Base-by-base conservation (phyloP, 2,113 vertebrate species). In the Perca fluviatilis region DNA sequence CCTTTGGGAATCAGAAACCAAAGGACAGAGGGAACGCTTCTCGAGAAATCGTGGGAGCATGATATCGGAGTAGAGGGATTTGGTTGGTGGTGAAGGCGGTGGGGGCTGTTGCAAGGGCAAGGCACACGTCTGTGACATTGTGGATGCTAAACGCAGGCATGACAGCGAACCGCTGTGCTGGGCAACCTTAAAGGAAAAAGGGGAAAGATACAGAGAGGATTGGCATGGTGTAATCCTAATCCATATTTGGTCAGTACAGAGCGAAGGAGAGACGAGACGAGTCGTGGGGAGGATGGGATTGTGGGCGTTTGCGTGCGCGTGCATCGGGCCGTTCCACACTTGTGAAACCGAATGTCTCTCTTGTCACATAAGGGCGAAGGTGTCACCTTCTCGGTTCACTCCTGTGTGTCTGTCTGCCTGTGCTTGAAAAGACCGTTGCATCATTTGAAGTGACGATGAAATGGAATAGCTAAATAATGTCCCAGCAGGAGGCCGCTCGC, bases 391-490 rank as follows among this genome's bases (percentile, higher is more conserved):
- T 72, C 18, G 3, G 56, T 73, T 76, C 68, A 46, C 72, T 82
- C 66, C 76, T 0, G 74, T 0, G 74, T 36, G 82, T 67, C 82
- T 88, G 84, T 77, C 77, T 84, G 69, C 83, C 72, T 73, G 61
- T n/a, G 84, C 79, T 86, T 88, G 84, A 88, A 88, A 89, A 88
- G 90, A 60, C 80, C 87, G 57, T 92, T 92, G 89, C 91, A 87
- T 94, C 92, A 93, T 89, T 92, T 90, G 91, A 89, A 91, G 88
- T 72, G 90, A 88, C 87, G 91, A 93, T 91, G 88, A 94, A 95
- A 92, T 91, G 83, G 94, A 95, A 94, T 95, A 80, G 91, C 86
- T 95, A 94, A 95, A 94, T 94, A 94, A 91, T 80, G 87, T 90
- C 93, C 84, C 93, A 95, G 93, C 92, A 91, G 94, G 93, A 90